These are phyloP conservation scores for Tychaedon coryphoeus DNA, from an alignment of 2,113 vertebrate species.

Conservation along the genomic window DNA sequence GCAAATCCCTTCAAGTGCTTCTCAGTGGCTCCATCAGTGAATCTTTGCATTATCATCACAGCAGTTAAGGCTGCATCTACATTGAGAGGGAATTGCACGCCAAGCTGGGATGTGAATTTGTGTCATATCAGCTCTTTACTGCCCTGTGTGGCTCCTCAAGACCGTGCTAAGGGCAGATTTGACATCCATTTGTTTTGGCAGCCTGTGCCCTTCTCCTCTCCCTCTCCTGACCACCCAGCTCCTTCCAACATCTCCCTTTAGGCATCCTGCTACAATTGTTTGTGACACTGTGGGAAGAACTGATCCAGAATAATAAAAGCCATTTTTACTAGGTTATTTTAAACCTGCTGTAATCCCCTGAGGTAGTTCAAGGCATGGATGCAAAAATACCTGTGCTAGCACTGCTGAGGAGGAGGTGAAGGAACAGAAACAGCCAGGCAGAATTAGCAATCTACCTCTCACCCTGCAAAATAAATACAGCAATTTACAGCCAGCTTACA, in stretches of 20 bases:
- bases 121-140: not conserved
- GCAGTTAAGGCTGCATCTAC: not conserved
- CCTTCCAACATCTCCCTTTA: not conserved
- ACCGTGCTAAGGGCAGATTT: fast-evolving
- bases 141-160: not conserved
- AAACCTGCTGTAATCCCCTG: not conserved
- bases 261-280: not conserved
- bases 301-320: not conserved
- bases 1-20: not conserved
- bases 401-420: not conserved
- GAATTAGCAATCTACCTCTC: not conserved
- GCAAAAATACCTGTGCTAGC: not conserved
- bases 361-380: not conserved
- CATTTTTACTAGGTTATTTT: not conserved
- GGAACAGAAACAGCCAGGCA: not conserved
- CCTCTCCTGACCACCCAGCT: not conserved
- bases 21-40: not conserved
- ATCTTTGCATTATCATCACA: not conserved
- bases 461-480: not conserved
- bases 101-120: not conserved
- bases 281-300: not conserved
- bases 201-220: not conserved
- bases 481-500: not conserved
- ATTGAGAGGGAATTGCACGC: not conserved
- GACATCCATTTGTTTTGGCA: not conserved